Conservation (phyloP, 2,113 vertebrate genomes). For the Hemibagrus wyckioides region DNA sequence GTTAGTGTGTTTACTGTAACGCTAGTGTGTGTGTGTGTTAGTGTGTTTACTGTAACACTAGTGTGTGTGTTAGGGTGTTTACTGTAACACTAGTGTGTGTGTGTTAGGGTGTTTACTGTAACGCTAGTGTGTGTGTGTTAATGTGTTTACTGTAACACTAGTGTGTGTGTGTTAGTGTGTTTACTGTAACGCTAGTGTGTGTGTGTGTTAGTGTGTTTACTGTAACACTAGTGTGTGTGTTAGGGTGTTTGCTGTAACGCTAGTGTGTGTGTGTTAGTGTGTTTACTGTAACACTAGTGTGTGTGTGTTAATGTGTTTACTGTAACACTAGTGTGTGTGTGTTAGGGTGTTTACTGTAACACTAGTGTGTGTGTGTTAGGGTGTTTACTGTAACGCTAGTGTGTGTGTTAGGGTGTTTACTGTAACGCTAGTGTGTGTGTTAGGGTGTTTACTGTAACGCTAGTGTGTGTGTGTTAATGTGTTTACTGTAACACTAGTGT, state of each 20-base stretch:
- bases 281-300: background rate
- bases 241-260: background rate
- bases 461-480: background rate
- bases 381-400: background rate
- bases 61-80: no score
- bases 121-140: no score
- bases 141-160: background rate
- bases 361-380: background rate
- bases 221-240: background rate
- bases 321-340: background rate
- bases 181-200: no score
- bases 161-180: no score
- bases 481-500: background rate
- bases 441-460: background rate
- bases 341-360: background rate
- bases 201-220: background rate
- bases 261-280: background rate
- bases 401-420: background rate
- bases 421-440: background rate
- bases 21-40: no score
- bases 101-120: no score
- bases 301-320: background rate
- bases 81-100: background rate
- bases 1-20: background rate
- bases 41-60: no score